Percentiles rank a stretch among this genome's conserved stretches.
Conservation (phyloP, 2,888 invertebrate genomes). For the Tridacna crocea region DNA sequence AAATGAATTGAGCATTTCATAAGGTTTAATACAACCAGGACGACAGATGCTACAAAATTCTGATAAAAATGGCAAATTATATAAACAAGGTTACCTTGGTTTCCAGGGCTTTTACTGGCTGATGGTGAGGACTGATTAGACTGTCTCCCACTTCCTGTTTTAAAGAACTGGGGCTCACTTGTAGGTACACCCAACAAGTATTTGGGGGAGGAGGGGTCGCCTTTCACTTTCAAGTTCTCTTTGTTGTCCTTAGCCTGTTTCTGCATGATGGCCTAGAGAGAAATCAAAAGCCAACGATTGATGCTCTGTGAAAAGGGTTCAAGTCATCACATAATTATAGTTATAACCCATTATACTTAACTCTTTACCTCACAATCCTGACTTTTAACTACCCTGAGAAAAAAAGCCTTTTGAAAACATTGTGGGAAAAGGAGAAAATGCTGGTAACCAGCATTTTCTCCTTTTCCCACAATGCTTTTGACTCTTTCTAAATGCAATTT, state of each 20-base stretch:
- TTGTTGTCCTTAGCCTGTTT: constrained; percentile 77
- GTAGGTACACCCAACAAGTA: constrained; percentile 76
- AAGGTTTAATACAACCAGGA: too few relatives aligned
- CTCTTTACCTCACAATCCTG: too few relatives aligned
- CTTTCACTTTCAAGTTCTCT: constrained; percentile 35
- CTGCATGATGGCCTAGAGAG: constrained; percentile 80
- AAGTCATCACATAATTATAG: too few relatives aligned
- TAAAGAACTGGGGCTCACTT: constrained; percentile 74
- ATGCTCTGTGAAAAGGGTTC: too few relatives aligned
- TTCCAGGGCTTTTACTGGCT: constrained; percentile 19
- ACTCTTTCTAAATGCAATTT: too few relatives aligned
- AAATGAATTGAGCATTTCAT: background rate
- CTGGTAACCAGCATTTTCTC: too few relatives aligned
- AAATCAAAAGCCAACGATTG: background rate
- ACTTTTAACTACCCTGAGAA: too few relatives aligned
- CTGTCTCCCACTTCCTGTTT: constrained; percentile 55
- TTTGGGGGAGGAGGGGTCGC: constrained; percentile 69
- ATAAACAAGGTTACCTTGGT: constrained; percentile 1
- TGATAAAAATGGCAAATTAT: background rate
- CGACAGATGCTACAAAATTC: too few relatives aligned
- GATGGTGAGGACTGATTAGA: constrained; percentile 32
- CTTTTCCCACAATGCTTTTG: too few relatives aligned
- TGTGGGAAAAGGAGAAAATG: too few relatives aligned
- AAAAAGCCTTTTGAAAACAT: too few relatives aligned
- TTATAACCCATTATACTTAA: too few relatives aligned